Percentiles rank a stretch among this genome's conserved stretches.
Evolutionary conservation across 2,888 invertebrate genomes (phyloP).

Genomic region (Dicycla oo): DNA sequence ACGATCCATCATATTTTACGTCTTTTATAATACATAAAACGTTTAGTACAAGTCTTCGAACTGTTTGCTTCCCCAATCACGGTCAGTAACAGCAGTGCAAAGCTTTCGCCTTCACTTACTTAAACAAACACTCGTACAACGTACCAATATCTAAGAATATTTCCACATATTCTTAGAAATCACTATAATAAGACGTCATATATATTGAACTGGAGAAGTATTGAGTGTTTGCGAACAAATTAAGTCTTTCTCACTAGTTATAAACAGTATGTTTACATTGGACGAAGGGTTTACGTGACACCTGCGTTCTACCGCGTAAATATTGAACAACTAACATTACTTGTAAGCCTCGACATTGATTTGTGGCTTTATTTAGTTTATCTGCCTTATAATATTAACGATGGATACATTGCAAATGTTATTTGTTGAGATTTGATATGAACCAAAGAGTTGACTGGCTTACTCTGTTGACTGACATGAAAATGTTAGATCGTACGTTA

Average conservation of each 20-base stretch:
- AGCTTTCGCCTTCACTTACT: slow-evolving; percentile 32
- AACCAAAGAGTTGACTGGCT: slow-evolving; percentile 36
- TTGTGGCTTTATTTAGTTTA: slow-evolving; percentile 61
- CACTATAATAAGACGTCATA: slow-evolving; percentile 50
- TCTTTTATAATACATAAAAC: slow-evolving; percentile 46
- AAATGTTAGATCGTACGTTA: slow-evolving; percentile 9
- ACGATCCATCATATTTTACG: slow-evolving; percentile 39
- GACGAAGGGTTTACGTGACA: slow-evolving; percentile 71
- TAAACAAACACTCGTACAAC: slow-evolving; percentile 33
- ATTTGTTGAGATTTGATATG: slow-evolving; percentile 25
- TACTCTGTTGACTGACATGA: slow-evolving; percentile 16
- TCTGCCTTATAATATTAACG: slow-evolving; percentile 25
- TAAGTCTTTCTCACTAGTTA: slow-evolving; percentile 62
- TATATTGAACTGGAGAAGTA: slow-evolving; percentile 33
- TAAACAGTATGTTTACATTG: slow-evolving; percentile 69
- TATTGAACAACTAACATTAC: slow-evolving; percentile 55
- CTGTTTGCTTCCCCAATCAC: slow-evolving; percentile 44
- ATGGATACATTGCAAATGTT: slow-evolving; percentile 33
- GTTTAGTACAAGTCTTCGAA: slow-evolving; percentile 23
- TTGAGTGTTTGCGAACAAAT: slow-evolving; percentile 65
- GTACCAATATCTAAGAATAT: slow-evolving; percentile 18
- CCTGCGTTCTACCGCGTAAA: slow-evolving; percentile 70
- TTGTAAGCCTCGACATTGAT: slow-evolving; percentile 47
- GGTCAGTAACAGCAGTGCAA: slow-evolving; percentile 23
- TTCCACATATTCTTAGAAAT: slow-evolving; percentile 30